These are phyloP conservation scores for Proisotoma minuta DNA, from an alignment of 2,888 invertebrate species.

Conservation along the genomic window DNA sequence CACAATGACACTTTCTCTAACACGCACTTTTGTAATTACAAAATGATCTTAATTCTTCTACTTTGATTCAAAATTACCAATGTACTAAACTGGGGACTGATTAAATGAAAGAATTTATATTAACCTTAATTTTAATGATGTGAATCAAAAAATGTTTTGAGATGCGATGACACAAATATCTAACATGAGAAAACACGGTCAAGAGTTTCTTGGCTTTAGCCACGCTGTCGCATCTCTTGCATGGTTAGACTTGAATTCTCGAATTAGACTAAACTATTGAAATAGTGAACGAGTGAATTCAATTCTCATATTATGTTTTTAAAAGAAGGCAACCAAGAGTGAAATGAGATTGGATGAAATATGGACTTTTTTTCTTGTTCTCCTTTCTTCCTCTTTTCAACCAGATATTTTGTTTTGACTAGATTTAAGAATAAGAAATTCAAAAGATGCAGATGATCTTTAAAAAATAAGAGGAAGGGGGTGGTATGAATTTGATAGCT, in stretches of 20 bases:
- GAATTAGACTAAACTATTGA: neutral
- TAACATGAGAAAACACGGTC: neutral
- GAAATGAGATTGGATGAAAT: constrained; percentile 1
- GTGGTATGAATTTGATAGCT: no score
- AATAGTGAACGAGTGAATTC: no score
- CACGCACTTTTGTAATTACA: no score
- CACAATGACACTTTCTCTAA: no score
- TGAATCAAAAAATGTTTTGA: neutral
- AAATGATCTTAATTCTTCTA: no score
- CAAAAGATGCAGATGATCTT: constrained; percentile 2
- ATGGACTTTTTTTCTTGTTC: no score
- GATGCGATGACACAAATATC: neutral
- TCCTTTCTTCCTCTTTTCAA: no score
- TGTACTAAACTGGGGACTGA: constrained; percentile 6
- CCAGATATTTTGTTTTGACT: no score
- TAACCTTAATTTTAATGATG: neutral
- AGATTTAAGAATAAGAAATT: neutral
- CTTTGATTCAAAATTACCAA: no score
- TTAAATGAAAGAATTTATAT: constrained; percentile 8
- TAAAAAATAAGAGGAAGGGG: neutral
- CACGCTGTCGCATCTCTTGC: neutral
- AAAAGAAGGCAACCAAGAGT: neutral
- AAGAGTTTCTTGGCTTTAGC: neutral
- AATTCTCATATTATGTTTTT: no score
- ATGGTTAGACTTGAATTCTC: neutral